Evolutionary conservation across 2,113 vertebrate genomes (phyloP).

Genomic region (Ascaphus truei): DNA sequence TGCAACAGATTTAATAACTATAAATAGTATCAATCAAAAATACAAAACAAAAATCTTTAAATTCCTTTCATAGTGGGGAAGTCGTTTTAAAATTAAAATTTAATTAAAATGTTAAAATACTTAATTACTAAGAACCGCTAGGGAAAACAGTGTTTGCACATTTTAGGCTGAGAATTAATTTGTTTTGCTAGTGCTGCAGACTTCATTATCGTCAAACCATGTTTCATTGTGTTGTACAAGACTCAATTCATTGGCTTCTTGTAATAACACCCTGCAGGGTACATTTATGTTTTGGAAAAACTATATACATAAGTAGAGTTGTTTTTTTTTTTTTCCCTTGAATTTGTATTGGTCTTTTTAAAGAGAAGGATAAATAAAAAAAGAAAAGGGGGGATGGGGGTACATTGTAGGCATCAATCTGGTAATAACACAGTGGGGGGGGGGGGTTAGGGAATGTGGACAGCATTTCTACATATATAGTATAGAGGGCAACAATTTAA

Average conservation of each 20-base stretch:
- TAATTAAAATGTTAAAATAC: constrained; percentile 70
- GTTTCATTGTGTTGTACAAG: constrained; percentile 54
- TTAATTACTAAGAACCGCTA: constrained; percentile 60
- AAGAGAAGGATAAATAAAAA: too few relatives aligned
- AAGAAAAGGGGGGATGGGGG: too few relatives aligned
- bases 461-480: too few relatives aligned
- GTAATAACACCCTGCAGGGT: constrained; percentile 10
- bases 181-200: constrained; percentile 51
- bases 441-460: too few relatives aligned
- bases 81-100: too few relatives aligned
- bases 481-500: too few relatives aligned
- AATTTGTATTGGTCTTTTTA: neutral
- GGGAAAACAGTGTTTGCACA: constrained; percentile 53
- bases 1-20: too few relatives aligned
- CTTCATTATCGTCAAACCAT: constrained; percentile 45
- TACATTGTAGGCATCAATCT: too few relatives aligned
- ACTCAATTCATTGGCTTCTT: constrained; percentile 45
- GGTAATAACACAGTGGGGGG: too few relatives aligned
- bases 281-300: neutral
- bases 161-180: constrained; percentile 57
- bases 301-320: neutral
- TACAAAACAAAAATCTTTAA: too few relatives aligned
- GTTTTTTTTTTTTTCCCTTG: neutral
- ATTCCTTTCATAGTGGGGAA: too few relatives aligned
- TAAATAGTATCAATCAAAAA: too few relatives aligned